Evolutionary conservation across 2,113 vertebrate species (phyloP), one percentile per base, ranked within the genome.

Genomic region (Clarias batrachus): DNA sequence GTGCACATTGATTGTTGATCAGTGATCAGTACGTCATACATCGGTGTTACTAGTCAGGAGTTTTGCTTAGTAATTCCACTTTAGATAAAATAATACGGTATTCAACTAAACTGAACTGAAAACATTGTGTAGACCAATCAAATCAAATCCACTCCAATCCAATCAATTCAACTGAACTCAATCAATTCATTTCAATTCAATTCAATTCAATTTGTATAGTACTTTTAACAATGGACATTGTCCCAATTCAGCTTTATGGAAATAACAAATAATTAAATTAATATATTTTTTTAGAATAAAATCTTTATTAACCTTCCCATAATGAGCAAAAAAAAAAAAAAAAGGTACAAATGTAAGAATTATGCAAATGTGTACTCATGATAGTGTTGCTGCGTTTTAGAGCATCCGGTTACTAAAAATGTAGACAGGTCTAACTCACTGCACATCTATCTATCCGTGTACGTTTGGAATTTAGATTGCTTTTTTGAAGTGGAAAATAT

Each of bases 381-480:
- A 81, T 16, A 41, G 23, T 54, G 84, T 86, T 83, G 84, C 84
- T 70, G 54, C 3, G 48, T 57, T 85, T 25, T 83, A 77, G 62
- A 56, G 27, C 21, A 23, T 73, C 33, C 23, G 73, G 85, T 77
- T 79, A 74, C 63, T n/a, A 66, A 56, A 37, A 17, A 83, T 30
- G 70, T 41, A 60, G 17, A 73, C n/a, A 52, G 10, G 21, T 54
- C 9, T 33, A 60, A 25, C 13, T 17, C 21, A 13, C 56, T 63
- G 63, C 80, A 66, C 25, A 48, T 74, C 66, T 86, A 16, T 76
- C 14, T 88, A 41, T 84, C 89, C 78, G 25, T 62, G 81, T 65
- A 88, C n/a, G 5, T 11, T 17, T 87, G 87, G 84, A 90, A 87
- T 86, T 52, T 82, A n/a, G 52, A 88, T 23, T 21, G 57, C n/a